Conservation (phyloP, 2,113 vertebrate genomes). For the Glareola pratincola region DNA sequence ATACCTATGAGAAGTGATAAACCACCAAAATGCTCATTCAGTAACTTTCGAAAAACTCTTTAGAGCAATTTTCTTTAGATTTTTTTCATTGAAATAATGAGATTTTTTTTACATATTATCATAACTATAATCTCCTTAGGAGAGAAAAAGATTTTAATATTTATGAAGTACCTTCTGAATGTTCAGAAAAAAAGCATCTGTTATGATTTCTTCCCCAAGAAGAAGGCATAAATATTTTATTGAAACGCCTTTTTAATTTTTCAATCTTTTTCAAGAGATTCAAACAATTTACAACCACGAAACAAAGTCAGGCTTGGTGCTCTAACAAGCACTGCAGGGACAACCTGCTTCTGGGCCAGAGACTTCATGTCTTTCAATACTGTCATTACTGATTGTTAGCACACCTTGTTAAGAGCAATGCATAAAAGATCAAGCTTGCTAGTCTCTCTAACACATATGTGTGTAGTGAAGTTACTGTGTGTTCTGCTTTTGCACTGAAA, state of each 20-base stretch:
- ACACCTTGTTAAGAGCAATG: not conserved
- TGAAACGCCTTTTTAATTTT: not conserved
- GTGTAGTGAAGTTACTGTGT: fast-evolving
- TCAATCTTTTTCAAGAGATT: not conserved
- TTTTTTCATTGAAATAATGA: not conserved
- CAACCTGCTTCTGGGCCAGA: not conserved
- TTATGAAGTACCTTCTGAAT: not conserved
- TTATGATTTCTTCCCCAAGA: not conserved
- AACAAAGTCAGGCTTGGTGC: not conserved
- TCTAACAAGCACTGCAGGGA: not conserved
- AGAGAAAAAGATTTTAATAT: not conserved
- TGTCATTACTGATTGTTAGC: not conserved
- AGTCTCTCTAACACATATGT: fast-evolving
- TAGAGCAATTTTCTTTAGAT: not conserved
- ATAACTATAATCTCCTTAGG: not conserved
- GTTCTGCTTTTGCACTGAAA: not conserved
- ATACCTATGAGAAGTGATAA: not conserved
- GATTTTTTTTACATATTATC: fast-evolving
- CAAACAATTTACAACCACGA: not conserved
- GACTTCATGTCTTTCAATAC: not conserved
- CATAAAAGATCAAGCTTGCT: not conserved
- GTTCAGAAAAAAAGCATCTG: not conserved
- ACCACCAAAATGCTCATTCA: not conserved
- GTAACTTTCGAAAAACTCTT: not conserved
- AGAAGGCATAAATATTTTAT: not conserved